Conservation (phyloP, 2,113 vertebrate species). For the Saiga tatarica region DNA sequence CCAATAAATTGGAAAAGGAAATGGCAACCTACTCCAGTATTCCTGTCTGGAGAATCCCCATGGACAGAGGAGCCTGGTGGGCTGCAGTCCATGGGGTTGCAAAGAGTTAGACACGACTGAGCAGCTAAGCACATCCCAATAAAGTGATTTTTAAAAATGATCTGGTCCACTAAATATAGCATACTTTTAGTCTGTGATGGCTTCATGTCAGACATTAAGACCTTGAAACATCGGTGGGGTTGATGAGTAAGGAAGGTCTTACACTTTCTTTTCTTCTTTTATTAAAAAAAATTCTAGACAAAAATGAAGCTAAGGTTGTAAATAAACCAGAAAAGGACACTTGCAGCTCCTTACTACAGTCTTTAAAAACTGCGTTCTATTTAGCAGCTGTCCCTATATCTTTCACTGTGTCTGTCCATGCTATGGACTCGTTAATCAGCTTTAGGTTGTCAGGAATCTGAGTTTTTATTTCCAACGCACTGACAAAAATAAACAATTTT, state of each 20-base stretch:
- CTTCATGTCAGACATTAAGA: background rate
- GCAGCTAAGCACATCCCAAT: background rate
- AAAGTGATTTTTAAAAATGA: background rate
- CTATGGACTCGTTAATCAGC: background rate
- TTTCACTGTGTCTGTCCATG: background rate
- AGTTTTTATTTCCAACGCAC: background rate
- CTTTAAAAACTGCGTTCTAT: background rate
- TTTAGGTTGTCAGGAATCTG: slow-evolving; percentile 43
- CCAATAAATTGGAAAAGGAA: background rate
- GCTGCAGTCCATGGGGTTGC: background rate
- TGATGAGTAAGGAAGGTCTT: background rate
- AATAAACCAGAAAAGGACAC: background rate
- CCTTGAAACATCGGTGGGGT: background rate
- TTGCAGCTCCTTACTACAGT: background rate
- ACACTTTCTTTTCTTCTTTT: background rate
- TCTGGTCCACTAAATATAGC: background rate
- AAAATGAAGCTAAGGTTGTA: background rate
- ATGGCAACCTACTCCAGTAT: background rate
- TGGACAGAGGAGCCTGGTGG: background rate
- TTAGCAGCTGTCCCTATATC: slow-evolving; percentile 27
- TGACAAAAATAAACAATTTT: slow-evolving; percentile 69
- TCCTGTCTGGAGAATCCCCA: background rate
- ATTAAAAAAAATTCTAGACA: background rate
- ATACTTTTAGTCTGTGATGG: background rate
- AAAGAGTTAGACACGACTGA: background rate